Percentiles rank a stretch among this genome's conserved stretches.
Evolutionary conservation across 35 echinoderm and acorn worm species (phyloP).

Genomic region (Acanthaster planci): DNA sequence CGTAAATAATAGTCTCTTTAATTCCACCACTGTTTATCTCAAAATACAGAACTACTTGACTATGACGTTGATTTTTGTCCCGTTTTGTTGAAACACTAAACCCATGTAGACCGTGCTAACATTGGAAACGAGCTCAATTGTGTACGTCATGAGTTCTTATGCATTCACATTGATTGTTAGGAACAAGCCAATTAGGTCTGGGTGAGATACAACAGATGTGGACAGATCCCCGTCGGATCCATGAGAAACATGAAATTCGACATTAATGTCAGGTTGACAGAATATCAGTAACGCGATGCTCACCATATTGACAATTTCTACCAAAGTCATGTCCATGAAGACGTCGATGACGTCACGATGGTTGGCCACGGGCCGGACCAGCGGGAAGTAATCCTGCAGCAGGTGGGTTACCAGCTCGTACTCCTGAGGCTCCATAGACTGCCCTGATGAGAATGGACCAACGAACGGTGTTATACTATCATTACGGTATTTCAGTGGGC

Average conservation of each 20-base stretch:
- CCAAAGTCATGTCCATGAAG: constrained; percentile 42
- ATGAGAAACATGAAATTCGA: neutral
- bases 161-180: neutral
- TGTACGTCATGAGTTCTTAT: too few species aligned
- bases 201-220: neutral
- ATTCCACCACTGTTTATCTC: too few species aligned
- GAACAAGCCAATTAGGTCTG: neutral
- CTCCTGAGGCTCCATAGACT: constrained; percentile 32
- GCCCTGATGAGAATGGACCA: neutral
- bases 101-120: too few species aligned
- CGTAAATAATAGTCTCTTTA: too few species aligned
- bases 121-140: too few species aligned
- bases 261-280: neutral
- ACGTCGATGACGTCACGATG: constrained; percentile 54
- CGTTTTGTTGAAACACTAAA: too few species aligned
- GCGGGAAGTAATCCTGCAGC: constrained; percentile 39
- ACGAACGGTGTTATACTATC: neutral
- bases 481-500: neutral
- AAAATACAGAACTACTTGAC: too few species aligned
- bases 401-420: neutral
- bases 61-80: too few species aligned
- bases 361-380: constrained; percentile 52
- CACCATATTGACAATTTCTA: constrained; percentile 73
- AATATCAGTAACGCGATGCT: neutral
- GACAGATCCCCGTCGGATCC: neutral